Percentiles rank a stretch among this genome's conserved stretches.
Evolutionary conservation across 1,140 invertebrate species (phyloP).

Genomic region (Pseudomyrmex dendroicus): DNA sequence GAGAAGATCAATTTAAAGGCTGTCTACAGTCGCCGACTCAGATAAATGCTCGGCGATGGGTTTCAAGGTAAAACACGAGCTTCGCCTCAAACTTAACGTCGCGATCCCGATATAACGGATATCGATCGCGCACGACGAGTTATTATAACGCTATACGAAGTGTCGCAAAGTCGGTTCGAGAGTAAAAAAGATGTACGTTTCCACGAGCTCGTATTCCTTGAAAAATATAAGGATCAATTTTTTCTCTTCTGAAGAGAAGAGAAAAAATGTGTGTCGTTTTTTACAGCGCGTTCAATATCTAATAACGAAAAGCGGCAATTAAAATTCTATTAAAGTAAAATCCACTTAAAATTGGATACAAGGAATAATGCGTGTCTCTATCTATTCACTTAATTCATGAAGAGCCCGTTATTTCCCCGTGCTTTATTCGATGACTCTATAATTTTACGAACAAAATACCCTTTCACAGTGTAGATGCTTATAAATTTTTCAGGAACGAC

Average conservation of each 20-base stretch:
- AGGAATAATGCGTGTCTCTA: not conserved
- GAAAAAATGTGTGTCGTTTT: not conserved
- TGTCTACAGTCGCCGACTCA: constrained; percentile 15
- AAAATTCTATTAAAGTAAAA: constrained; percentile 16
- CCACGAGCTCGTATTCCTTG: not conserved
- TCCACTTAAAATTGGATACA: not conserved
- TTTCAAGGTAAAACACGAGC: constrained; percentile 39
- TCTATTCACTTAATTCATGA: not conserved
- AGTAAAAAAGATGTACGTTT: too few relatives aligned
- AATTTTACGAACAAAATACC: too few relatives aligned
- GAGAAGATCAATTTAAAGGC: constrained; percentile 59
- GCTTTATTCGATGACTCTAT: too few relatives aligned
- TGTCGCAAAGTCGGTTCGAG: not conserved
- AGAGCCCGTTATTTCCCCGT: not conserved
- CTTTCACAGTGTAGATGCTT: too few relatives aligned
- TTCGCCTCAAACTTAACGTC: not conserved
- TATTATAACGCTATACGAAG: not conserved
- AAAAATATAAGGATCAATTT: not conserved
- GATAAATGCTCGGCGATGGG: constrained; percentile 10
- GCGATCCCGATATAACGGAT: not conserved
- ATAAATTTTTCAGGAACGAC: not conserved
- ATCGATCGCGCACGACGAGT: not conserved
- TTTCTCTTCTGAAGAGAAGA: not conserved
- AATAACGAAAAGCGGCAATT: constrained; percentile 6
- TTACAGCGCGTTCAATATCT: not conserved